These are phyloP conservation scores for Ibidorhyncha struthersii DNA, from an alignment of 2,113 vertebrate species.

Conservation along the genomic window DNA sequence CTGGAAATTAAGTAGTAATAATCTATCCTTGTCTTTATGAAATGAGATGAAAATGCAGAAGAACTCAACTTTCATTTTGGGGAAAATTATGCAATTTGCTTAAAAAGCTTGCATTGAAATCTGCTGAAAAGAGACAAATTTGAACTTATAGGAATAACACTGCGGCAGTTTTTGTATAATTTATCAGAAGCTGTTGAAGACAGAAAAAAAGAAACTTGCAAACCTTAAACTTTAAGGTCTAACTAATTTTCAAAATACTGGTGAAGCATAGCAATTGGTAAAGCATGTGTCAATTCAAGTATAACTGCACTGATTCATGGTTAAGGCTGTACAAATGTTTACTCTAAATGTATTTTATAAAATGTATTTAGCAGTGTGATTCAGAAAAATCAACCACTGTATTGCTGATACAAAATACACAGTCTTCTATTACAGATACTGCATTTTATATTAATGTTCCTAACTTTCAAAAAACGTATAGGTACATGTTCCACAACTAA, in stretches of 20 bases:
- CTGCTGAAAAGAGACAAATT: neutral
- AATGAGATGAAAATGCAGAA: neutral
- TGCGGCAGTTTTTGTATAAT: neutral
- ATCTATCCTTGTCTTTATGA: neutral
- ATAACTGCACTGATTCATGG: neutral
- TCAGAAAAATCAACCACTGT: neutral
- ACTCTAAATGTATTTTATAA: neutral
- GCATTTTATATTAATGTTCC: neutral
- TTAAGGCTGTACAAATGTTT: neutral
- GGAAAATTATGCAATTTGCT: neutral
- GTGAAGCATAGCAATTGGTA: neutral
- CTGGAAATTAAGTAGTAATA: neutral
- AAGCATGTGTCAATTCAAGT: neutral
- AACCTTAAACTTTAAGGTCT: neutral
- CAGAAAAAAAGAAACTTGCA: neutral
- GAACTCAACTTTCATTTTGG: neutral
- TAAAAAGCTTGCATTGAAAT: neutral
- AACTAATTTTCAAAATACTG: neutral
- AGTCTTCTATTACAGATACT: neutral
- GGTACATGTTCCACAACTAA: conserved; percentile 80
- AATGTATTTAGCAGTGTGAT: neutral
- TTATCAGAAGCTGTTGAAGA: neutral
- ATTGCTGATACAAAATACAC: neutral
- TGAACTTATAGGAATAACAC: neutral
- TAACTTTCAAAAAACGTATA: conserved; percentile 16